Conservation (phyloP, 2,888 invertebrate genomes). For the Parnassius apollo region DNA sequence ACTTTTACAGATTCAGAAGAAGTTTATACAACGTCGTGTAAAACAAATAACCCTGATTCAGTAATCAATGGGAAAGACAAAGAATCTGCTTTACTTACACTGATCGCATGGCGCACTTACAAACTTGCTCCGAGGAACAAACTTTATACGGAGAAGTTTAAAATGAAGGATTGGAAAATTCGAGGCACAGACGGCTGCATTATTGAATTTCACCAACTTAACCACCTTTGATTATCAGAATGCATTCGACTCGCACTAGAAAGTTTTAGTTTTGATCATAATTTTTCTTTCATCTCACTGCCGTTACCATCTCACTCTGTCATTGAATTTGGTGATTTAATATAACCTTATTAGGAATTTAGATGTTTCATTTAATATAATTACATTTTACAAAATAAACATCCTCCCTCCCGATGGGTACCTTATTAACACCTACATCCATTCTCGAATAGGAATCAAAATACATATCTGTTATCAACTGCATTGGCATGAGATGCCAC, state of each 20-base stretch:
- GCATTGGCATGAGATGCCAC: no score
- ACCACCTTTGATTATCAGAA: constrained; percentile 27
- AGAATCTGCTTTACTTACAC: constrained; percentile 25
- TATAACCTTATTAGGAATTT: no score
- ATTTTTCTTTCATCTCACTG: background rate
- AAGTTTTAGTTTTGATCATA: constrained; percentile 17
- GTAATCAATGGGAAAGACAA: constrained; percentile 26
- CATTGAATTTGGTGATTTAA: background rate
- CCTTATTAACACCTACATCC: no score
- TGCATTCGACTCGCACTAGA: constrained; percentile 15
- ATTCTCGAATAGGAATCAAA: no score
- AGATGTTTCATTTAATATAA: no score
- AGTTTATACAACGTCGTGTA: background rate
- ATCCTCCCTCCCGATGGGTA: no score
- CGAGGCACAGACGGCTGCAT: constrained; percentile 26
- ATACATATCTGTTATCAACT: no score
- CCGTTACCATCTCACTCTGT: background rate
- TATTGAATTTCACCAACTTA: constrained; percentile 26
- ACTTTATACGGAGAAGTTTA: constrained; percentile 35
- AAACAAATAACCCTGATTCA: constrained; percentile 21
- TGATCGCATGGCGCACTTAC: constrained; percentile 27
- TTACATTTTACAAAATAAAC: no score
- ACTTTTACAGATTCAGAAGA: no score
- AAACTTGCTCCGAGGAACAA: constrained; percentile 22
- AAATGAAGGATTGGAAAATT: constrained; percentile 36